Conservation (phyloP, 2,888 invertebrate species). For the Syrista parreyssii region DNA sequence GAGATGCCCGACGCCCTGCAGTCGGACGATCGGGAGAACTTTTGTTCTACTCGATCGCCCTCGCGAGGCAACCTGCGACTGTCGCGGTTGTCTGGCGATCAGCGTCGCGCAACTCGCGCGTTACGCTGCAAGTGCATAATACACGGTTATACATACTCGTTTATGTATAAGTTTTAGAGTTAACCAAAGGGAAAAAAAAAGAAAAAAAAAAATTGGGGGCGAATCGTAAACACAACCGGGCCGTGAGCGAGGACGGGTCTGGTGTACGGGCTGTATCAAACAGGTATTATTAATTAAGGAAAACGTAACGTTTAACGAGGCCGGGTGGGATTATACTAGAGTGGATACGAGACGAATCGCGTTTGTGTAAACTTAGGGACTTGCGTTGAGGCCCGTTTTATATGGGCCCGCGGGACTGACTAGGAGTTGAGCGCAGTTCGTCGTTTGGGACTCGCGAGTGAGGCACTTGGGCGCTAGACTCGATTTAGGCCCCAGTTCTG, state of each 20-base stretch:
- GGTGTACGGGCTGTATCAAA: slow-evolving; percentile 7
- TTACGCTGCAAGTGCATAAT: slow-evolving; percentile 5
- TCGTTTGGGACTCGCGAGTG: not conserved
- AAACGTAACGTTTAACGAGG: not conserved
- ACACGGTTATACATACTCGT: slow-evolving; percentile 8
- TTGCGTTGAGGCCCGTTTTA: not conserved
- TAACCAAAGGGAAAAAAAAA: not conserved
- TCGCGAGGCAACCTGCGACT: not conserved
- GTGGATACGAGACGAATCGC: not conserved
- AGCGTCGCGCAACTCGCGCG: slow-evolving; percentile 5
- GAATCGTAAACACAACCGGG: slow-evolving; percentile 7
- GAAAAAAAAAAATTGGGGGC: not conserved
- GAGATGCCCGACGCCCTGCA: not conserved
- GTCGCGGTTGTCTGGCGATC: not conserved
- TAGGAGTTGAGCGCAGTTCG: not conserved
- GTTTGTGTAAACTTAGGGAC: not conserved
- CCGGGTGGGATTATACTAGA: not conserved
- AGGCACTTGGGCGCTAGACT: not conserved
- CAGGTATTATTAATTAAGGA: slow-evolving; percentile 7
- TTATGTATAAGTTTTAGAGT: slow-evolving; percentile 8
- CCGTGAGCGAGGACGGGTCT: slow-evolving; percentile 9
- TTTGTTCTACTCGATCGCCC: not conserved
- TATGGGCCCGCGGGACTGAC: not conserved
- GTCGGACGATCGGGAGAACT: not conserved
- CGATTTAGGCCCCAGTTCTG: not conserved